Conservation (phyloP, 2,888 invertebrate species). For the Sinelater perroti region DNA sequence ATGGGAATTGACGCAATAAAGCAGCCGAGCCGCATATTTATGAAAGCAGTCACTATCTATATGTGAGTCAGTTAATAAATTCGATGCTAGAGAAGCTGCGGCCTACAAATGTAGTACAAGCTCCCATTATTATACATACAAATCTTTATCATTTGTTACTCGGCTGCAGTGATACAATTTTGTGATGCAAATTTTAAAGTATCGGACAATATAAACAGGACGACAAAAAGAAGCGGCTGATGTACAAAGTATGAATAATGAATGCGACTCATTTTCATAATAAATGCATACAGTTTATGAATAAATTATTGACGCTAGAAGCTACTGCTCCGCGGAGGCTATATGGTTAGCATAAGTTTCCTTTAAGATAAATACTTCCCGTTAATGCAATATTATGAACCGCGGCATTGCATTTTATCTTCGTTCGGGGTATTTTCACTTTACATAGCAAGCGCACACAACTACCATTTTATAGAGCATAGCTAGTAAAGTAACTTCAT, state of each 20-base stretch:
- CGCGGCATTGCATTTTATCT: too few species aligned
- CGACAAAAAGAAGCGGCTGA: slow-evolving; percentile 45
- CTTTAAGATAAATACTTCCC: slow-evolving; percentile 1
- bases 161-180: slow-evolving; percentile 47
- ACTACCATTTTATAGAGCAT: too few species aligned
- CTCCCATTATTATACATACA: slow-evolving; percentile 47
- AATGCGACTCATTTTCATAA: slow-evolving; percentile 51
- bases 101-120: slow-evolving; percentile 51
- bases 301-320: slow-evolving; percentile 46
- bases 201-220: slow-evolving; percentile 50
- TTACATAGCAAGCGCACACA: too few species aligned
- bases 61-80: slow-evolving; percentile 47
- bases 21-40: slow-evolving; percentile 41
- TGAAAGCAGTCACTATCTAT: slow-evolving; percentile 21
- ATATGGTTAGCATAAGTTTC: slow-evolving; percentile 1
- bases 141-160: slow-evolving; percentile 51
- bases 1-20: slow-evolving; percentile 36
- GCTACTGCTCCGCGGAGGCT: slow-evolving; percentile 16
- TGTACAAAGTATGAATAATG: slow-evolving; percentile 50
- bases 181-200: slow-evolving; percentile 51
- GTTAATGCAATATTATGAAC: neutral
- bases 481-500: too few species aligned
- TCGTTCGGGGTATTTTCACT: too few species aligned
- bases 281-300: slow-evolving; percentile 53
- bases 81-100: slow-evolving; percentile 48